phyloP scores from a whole-genome alignment of 2,113 vertebrate species.

The Malaclemys terrapin region DNA sequence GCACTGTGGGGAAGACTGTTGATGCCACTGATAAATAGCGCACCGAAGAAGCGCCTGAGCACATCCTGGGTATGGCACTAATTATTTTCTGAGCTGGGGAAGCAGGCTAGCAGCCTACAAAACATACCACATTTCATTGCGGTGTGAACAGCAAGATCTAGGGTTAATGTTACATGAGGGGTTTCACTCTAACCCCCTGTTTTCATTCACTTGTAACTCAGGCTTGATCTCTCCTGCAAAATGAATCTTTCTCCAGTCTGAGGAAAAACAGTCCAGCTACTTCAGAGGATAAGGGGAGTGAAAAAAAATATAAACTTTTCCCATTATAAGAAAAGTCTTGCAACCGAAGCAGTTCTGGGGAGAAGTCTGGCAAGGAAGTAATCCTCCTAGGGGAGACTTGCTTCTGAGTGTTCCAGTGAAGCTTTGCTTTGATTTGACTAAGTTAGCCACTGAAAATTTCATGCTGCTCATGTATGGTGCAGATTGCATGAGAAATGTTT shows the following conservation, averaged over 20 bases:
- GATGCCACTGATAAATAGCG: not conserved
- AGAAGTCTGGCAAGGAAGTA: not conserved
- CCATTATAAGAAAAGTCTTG: conserved; percentile 34
- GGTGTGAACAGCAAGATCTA: conserved; percentile 12
- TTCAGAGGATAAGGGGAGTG: conserved; percentile 5
- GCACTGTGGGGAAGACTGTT: not conserved
- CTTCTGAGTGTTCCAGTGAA: not conserved
- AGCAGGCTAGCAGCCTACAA: not conserved
- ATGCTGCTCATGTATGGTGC: not conserved
- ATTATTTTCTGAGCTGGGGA: not conserved
- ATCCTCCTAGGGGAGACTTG: not conserved
- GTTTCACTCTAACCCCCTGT: conserved; percentile 45
- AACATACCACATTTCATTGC: not conserved
- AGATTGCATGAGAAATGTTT: not conserved
- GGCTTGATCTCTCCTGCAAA: conserved; percentile 41
- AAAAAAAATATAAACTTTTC: conserved; percentile 45
- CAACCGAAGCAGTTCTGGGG: not conserved
- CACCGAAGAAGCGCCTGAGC: not conserved
- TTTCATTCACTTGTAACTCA: conserved; percentile 52
- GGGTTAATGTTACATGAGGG: not conserved
- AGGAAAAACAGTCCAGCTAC: conserved; percentile 41
- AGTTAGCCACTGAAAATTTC: not conserved
- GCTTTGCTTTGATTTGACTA: conserved; percentile 2
- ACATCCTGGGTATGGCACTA: not conserved
- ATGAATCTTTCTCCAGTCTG: conserved; percentile 53